A percentile compares a stretch with the other conserved stretches of the same genome.
phyloP scores from a whole-genome alignment of 92 coral and sea anemone genomes.

The Heteractis magnifica region DNA sequence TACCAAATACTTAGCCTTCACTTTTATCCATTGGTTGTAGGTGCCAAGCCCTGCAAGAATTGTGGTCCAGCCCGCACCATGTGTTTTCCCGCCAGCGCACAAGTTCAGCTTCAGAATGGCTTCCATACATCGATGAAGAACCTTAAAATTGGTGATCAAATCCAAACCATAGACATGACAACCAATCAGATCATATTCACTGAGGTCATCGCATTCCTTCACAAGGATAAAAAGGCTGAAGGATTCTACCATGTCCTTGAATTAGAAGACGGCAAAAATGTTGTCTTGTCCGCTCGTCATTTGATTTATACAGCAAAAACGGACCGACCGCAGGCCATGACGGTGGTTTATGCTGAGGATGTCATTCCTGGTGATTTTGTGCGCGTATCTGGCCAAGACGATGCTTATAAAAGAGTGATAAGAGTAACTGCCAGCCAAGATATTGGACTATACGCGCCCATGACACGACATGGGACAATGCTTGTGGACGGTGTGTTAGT shows the following conservation, averaged over 20 bases:
- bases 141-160: conserved; percentile 57
- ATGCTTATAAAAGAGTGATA: conserved; percentile 23
- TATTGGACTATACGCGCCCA: conserved; percentile 71
- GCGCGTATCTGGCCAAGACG: conserved; percentile 26
- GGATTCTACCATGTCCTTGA: conserved; percentile 40
- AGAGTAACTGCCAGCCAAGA: conserved; percentile 33
- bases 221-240: conserved; percentile 21
- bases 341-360: conserved; percentile 58
- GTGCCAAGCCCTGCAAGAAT: conserved; percentile 25
- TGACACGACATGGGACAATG: conserved; percentile 69
- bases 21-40: conserved; percentile 4
- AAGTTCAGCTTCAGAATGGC: conserved; percentile 57
- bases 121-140: conserved; percentile 33
- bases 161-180: conserved; percentile 54
- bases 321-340: background rate
- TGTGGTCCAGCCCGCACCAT: conserved; percentile 46
- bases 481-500: conserved; percentile 58
- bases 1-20: too few relatives aligned
- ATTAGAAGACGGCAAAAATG: conserved; percentile 32
- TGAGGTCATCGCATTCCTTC: conserved; percentile 71
- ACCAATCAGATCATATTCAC: conserved; percentile 38
- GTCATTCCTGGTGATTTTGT: conserved; percentile 52
- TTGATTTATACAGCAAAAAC: conserved; percentile 51
- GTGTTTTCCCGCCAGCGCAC: conserved; percentile 72
- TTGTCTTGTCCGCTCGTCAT: conserved; percentile 62